Percentiles rank a stretch among this genome's conserved stretches.
Evolutionary conservation across 2,888 invertebrate species (phyloP).

Genomic region (Augiades crinisus): DNA sequence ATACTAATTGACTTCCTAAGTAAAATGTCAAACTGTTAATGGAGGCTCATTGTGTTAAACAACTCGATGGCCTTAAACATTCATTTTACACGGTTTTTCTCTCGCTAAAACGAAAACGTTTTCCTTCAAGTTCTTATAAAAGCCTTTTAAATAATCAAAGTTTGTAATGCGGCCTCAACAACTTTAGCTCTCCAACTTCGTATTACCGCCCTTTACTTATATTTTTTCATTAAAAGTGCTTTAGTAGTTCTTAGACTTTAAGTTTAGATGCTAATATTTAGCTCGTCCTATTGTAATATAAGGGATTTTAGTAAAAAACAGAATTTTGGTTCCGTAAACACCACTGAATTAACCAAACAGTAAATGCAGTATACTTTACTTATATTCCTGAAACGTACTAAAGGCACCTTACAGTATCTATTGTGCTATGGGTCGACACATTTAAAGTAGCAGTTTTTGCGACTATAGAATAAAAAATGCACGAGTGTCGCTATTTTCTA

Average conservation of each 20-base stretch:
- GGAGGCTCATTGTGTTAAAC: constrained; percentile 25
- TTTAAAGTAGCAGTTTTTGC: too few relatives aligned
- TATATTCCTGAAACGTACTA: too few relatives aligned
- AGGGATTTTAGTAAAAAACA: too few relatives aligned
- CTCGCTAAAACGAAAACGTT: constrained; percentile 30
- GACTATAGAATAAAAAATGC: constrained; percentile 4
- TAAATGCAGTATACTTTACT: too few relatives aligned
- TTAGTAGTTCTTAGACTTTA: constrained; percentile 1
- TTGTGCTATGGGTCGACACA: too few relatives aligned
- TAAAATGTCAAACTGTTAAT: constrained; percentile 32
- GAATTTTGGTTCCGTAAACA: too few relatives aligned
- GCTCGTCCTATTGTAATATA: too few relatives aligned
- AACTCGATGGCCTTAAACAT: constrained; percentile 18
- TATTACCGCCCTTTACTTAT: not conserved
- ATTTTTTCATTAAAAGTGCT: constrained; percentile 8
- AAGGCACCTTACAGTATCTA: too few relatives aligned
- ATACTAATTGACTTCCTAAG: constrained; percentile 25
- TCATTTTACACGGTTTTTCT: constrained; percentile 30
- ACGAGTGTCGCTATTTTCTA: not conserved
- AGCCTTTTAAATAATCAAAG: constrained; percentile 46
- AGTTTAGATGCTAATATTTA: not conserved
- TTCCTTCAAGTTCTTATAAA: constrained; percentile 35
- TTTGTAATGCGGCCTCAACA: constrained; percentile 31
- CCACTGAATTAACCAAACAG: too few relatives aligned
- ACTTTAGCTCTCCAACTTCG: constrained; percentile 19